Evolutionary conservation across 2,797 vertebrate species (phyloP).

Genomic region (Megaceryle alcyon): DNA sequence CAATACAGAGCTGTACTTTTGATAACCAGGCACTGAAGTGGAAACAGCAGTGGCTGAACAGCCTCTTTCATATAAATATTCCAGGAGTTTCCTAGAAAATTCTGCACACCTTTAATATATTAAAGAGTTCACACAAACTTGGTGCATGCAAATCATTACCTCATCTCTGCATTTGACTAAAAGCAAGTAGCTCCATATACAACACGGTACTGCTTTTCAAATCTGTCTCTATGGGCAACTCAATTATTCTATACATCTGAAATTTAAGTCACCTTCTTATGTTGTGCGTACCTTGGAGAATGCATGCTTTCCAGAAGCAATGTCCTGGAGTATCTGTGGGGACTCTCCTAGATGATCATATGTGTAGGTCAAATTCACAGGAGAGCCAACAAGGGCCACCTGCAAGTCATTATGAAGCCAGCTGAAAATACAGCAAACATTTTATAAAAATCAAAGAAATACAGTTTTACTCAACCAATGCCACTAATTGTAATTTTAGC

Average conservation of each 20-base stretch:
- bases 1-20: neutral
- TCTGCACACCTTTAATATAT: neutral
- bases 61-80: neutral
- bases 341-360: conserved; percentile 95
- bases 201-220: neutral
- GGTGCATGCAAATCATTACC: neutral
- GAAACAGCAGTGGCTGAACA: neutral
- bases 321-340: conserved; percentile 86
- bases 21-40: neutral
- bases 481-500: neutral
- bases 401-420: conserved; percentile 97
- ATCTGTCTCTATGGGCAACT: neutral
- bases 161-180: neutral
- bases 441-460: neutral
- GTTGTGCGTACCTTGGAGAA: conserved; percentile 86
- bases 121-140: neutral
- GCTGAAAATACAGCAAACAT: conserved; percentile 75
- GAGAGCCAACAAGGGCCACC: conserved; percentile 89
- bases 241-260: neutral
- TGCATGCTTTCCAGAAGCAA: conserved; percentile 88
- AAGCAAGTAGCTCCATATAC: neutral
- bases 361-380: conserved; percentile 90
- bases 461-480: neutral
- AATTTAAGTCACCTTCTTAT: neutral
- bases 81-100: neutral